These are phyloP conservation scores for Zaprionus kolodkinae DNA, from an alignment of 1,140 invertebrate species.

Conservation along the genomic window DNA sequence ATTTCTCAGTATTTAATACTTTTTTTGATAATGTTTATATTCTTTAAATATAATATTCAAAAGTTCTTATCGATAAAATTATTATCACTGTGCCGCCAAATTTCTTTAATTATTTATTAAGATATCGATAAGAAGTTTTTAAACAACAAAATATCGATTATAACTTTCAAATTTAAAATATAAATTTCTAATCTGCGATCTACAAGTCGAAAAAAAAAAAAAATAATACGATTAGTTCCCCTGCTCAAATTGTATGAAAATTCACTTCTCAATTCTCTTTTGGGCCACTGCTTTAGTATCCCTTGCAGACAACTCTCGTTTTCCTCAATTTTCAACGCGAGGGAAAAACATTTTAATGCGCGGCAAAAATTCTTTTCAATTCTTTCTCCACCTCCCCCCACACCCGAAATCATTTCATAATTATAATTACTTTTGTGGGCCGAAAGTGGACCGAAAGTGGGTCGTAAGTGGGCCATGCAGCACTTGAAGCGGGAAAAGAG, in stretches of 20 bases:
- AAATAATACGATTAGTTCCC: background rate
- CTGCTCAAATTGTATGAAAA: background rate
- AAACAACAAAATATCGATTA: no score
- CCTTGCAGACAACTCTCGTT: background rate
- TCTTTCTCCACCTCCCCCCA: background rate
- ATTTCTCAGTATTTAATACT: no score
- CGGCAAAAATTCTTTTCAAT: slow-evolving; percentile 5
- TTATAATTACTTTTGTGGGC: slow-evolving; percentile 10
- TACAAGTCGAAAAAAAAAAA: background rate
- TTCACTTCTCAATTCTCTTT: background rate
- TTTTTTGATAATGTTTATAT: no score
- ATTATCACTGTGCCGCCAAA: no score
- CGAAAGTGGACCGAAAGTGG: slow-evolving; percentile 2
- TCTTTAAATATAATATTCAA: no score
- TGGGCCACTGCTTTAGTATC: background rate
- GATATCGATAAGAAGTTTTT: no score
- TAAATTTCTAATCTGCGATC: no score
- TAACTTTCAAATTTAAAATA: no score
- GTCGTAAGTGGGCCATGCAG: background rate
- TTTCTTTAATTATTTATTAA: no score
- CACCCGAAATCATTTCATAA: background rate
- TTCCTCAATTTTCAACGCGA: background rate
- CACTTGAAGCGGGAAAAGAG: background rate
- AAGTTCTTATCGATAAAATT: no score
- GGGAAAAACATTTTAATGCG: slow-evolving; percentile 1